Evolutionary conservation across 2,113 vertebrate species (phyloP).

Genomic region (Hippocampus zosterae): DNA sequence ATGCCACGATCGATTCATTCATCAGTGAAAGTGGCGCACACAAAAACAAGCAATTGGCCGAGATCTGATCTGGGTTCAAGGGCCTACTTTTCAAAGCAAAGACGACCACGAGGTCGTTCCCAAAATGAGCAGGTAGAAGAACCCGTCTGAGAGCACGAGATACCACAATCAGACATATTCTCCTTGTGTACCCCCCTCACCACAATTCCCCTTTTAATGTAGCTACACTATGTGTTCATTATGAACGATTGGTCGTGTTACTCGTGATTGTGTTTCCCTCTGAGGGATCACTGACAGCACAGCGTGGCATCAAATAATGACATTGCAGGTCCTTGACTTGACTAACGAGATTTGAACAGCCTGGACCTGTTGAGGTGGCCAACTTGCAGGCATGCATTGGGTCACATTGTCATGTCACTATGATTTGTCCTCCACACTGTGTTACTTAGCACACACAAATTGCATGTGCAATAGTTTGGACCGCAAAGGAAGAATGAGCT

Average conservation of each 20-base stretch:
- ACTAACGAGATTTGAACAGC: neutral
- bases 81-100: neutral
- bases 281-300: neutral
- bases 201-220: neutral
- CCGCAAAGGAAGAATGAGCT: neutral
- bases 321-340: neutral
- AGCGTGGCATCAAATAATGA: neutral
- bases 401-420: neutral
- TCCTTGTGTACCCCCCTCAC: neutral
- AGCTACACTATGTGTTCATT: neutral
- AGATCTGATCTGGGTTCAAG: neutral
- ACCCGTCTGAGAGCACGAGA: neutral
- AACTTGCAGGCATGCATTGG: neutral
- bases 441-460: neutral
- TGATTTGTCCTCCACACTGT: neutral
- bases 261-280: neutral
- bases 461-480: neutral
- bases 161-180: neutral
- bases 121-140: neutral
- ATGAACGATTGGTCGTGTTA: neutral
- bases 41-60: neutral
- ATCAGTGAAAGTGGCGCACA: neutral
- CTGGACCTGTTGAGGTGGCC: neutral
- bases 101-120: no score
- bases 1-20: conserved; percentile 3